These are phyloP conservation scores for Gnatocerus cornutus DNA, from an alignment of 2,888 invertebrate genomes.

Conservation along the genomic window DNA sequence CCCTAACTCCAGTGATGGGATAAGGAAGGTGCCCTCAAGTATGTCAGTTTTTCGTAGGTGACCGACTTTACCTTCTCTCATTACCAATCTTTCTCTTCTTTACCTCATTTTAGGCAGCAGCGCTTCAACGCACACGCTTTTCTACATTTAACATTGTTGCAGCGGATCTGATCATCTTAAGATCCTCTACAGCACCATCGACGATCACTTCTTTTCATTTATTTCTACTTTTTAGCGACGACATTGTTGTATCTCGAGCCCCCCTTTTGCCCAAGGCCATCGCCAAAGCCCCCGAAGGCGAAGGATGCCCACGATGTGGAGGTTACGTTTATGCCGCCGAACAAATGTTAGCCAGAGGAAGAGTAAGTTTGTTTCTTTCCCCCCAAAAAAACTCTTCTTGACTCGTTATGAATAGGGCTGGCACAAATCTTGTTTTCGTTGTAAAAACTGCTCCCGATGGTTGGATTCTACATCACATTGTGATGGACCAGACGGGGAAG, in stretches of 20 bases:
- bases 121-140: conserved; percentile 59
- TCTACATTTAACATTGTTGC: conserved; percentile 15
- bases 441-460: conserved; percentile 87
- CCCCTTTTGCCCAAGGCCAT: conserved; percentile 76
- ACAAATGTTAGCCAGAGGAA: conserved; percentile 92
- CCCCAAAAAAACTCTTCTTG: conserved; percentile 15
- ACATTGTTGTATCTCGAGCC: conserved; percentile 62
- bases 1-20: conserved; percentile 77
- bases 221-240: conserved; percentile 58
- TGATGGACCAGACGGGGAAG: conserved; percentile 93
- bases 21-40: conserved; percentile 83
- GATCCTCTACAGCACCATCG: conserved; percentile 2
- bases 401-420: conserved; percentile 77
- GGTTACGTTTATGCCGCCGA: conserved; percentile 93
- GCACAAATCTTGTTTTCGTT: conserved; percentile 93
- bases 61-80: conserved; percentile 71
- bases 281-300: conserved; percentile 87
- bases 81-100: conserved; percentile 60
- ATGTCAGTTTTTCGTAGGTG: conserved; percentile 35
- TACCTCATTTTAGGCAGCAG: conserved; percentile 51
- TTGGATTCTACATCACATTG: conserved; percentile 92
- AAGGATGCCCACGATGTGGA: conserved; percentile 92
- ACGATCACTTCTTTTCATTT: neutral
- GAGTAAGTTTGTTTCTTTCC: conserved; percentile 76
- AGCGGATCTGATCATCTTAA: neutral